Base-by-base conservation (phyloP, 1,140 invertebrate species). In the Heliconius hermathena region DNA sequence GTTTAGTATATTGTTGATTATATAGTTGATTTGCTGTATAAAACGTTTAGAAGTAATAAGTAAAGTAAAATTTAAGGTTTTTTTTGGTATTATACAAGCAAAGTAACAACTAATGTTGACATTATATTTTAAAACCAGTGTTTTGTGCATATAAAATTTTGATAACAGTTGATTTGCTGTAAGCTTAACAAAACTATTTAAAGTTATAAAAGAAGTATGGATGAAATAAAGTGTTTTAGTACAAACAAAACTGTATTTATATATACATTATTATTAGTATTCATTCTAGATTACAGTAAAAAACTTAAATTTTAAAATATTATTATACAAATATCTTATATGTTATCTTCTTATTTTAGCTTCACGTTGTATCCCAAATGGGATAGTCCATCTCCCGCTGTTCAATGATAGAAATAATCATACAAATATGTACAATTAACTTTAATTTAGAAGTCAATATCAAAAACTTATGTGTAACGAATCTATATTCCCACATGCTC, bases 381-480 rank as follows among this genome's bases (percentile, higher is more conserved):
- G 33, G 33, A 4, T 33, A 36, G 33, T 36, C 6, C 33, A 36
- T 1, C 33, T 6, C 33, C 33, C 6, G 33, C 33, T 6, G 33
- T 36, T 36, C 33, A 36, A 8, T 36, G 5, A 36, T 36, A 36
- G 33, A 36, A 36, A 36, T 36, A 36, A 6, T 36, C 6, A 66
- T 66, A 66, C 22, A 66, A 66, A 26, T 66, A 66, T 66, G 26
- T 66, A 66, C 26, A 66, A 66, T 66, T 66, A 22, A 0, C 18
- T 66, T 26, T 22, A 16, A 26, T 66, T 75, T 52, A 72, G 3
- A 66, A 52, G 72, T 80, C 54, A 79, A 76, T 74, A 77, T 92
- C 82, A 91, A 79, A 92, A 92, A 72, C 85, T 87, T 84, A 91
- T 88, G 13, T 87, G 82, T 77, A 88, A 78, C 26, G 87, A 85